Evolutionary conservation across 2,113 vertebrate genomes (phyloP).

Genomic region (Cromileptes altivelis): DNA sequence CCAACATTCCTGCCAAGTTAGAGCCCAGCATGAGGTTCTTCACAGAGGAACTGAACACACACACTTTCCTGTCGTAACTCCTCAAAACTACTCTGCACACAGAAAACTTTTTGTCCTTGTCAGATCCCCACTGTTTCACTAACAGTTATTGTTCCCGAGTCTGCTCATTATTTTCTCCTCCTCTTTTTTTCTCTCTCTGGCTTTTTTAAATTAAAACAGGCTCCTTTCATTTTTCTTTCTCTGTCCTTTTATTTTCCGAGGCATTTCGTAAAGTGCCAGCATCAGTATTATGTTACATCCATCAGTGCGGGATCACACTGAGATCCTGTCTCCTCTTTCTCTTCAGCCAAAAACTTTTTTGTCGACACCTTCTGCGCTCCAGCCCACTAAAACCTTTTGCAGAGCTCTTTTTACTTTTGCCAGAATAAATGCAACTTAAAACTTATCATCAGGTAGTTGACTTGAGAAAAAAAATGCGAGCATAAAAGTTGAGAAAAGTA

Average conservation of each 20-base stretch:
- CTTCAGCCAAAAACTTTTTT: not conserved
- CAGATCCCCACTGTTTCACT: constrained; percentile 49
- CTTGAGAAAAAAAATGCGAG: not conserved
- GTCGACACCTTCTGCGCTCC: not conserved
- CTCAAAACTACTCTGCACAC: constrained; percentile 37
- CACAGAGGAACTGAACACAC: constrained; percentile 41
- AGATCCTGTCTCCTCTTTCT: not conserved
- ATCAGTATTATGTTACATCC: constrained; percentile 28
- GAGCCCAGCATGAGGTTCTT: constrained; percentile 70
- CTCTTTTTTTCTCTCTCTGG: constrained; percentile 10
- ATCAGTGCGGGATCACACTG: constrained; percentile 33
- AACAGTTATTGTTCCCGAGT: not conserved
- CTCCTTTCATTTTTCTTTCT: constrained; percentile 38
- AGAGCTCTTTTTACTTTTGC: not conserved
- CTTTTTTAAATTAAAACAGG: constrained; percentile 29
- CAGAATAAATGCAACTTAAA: not conserved
- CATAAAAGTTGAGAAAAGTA: not conserved
- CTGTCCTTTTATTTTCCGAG: not conserved
- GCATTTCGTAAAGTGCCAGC: constrained; percentile 25
- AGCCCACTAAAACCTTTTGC: not conserved
- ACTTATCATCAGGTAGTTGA: not conserved
- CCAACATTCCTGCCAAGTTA: constrained; percentile 73
- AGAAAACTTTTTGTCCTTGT: constrained; percentile 44
- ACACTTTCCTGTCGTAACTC: constrained; percentile 34
- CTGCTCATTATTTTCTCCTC: constrained; percentile 11